phyloP scores from a whole-genome alignment of 2,888 invertebrate species.

The Agrotis segetum region DNA sequence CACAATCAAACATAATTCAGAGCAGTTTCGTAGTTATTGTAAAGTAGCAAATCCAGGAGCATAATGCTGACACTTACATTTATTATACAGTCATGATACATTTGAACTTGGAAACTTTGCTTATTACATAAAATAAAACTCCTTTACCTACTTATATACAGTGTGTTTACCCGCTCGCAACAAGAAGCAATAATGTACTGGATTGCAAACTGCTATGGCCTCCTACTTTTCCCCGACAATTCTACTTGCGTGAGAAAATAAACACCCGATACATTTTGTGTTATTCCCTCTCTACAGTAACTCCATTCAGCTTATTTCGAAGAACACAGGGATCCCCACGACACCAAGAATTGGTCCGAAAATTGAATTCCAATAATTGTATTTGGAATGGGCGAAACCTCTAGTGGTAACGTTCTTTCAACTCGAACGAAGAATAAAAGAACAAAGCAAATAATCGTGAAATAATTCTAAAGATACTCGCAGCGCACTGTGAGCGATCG shows the following conservation, averaged over 20 bases:
- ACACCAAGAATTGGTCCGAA: constrained; percentile 38
- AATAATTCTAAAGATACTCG: constrained; percentile 26
- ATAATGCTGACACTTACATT: background rate
- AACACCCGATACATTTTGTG: constrained; percentile 24
- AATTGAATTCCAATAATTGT: constrained; percentile 64
- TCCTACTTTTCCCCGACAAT: constrained; percentile 21
- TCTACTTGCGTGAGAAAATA: constrained; percentile 18
- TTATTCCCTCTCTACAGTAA: constrained; percentile 20
- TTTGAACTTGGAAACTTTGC: constrained; percentile 7
- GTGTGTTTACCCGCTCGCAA: constrained; percentile 8
- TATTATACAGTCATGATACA: background rate
- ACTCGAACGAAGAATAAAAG: constrained; percentile 25
- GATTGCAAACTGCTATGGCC: constrained; percentile 6
- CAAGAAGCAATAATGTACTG: constrained; percentile 18
- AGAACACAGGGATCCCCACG: constrained; percentile 23
- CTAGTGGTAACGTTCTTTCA: constrained; percentile 33
- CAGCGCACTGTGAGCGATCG: background rate
- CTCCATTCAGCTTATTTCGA: constrained; percentile 36
- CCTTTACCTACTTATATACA: background rate
- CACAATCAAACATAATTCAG: background rate
- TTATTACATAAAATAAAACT: constrained; percentile 10
- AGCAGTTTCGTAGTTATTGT: background rate
- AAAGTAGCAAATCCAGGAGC: background rate
- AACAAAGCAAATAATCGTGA: constrained; percentile 44
- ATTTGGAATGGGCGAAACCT: constrained; percentile 43